phyloP scores from a whole-genome alignment of 2,888 invertebrate species.

The Cheilosia vulpina region DNA sequence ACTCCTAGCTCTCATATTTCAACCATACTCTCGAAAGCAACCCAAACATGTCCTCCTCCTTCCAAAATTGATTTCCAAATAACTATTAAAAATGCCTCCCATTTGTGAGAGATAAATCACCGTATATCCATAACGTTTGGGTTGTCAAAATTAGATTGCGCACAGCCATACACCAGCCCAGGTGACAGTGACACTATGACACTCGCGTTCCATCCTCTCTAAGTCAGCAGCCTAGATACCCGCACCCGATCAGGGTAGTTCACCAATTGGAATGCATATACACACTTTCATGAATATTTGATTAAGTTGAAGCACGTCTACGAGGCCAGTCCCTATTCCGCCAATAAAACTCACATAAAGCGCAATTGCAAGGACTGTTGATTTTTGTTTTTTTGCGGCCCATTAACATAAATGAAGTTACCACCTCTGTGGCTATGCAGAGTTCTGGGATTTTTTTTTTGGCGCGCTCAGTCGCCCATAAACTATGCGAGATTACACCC shows the following conservation, averaged over 20 bases:
- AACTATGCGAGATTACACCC: constrained; percentile 70
- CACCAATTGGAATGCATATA: constrained; percentile 49
- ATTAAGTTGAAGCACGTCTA: constrained; percentile 49
- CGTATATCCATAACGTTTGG: constrained; percentile 16
- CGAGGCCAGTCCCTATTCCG: constrained; percentile 1
- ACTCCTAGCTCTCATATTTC: constrained; percentile 43
- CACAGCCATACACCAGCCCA: constrained; percentile 7
- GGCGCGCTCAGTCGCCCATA: constrained; percentile 41
- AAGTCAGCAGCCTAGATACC: not conserved
- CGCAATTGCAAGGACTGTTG: constrained; percentile 11
- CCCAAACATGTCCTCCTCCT: constrained; percentile 45
- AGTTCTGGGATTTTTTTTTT: not conserved
- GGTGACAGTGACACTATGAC: constrained; percentile 60
- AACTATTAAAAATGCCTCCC: constrained; percentile 44
- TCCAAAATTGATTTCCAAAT: constrained; percentile 32
- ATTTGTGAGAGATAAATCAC: constrained; percentile 62
- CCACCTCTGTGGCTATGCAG: constrained; percentile 53
- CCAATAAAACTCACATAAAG: constrained; percentile 58
- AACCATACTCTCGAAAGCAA: constrained; percentile 4
- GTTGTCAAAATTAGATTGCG: constrained; percentile 52
- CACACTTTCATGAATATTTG: constrained; percentile 71
- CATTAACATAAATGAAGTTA: constrained; percentile 73
- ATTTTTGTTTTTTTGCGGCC: constrained; percentile 17
- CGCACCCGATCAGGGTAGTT: no score
- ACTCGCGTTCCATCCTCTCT: constrained; percentile 24